Conservation (phyloP, 1,140 invertebrate genomes). For the Pogonomyrmex californicus region DNA sequence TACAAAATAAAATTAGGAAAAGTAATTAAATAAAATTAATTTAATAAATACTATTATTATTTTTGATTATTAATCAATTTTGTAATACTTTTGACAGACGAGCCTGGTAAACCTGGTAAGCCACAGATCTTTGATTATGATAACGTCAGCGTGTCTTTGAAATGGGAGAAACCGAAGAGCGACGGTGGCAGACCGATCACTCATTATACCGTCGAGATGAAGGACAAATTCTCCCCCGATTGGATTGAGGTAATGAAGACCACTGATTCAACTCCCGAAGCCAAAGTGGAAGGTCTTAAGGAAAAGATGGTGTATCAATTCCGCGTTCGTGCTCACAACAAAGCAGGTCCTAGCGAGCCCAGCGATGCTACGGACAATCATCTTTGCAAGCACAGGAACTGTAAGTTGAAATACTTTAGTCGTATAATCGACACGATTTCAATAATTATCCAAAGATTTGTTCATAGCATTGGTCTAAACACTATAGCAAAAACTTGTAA, state of each 20-base stretch:
- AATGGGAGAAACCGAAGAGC: slow-evolving; percentile 95
- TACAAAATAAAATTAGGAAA: background rate
- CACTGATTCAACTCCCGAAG: slow-evolving; percentile 91
- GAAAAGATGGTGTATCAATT: slow-evolving; percentile 98
- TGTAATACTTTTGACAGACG: slow-evolving; percentile 88
- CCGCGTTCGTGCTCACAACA: slow-evolving; percentile 96
- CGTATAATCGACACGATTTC: background rate
- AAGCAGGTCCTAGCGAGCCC: slow-evolving; percentile 95
- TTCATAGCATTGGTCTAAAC: background rate
- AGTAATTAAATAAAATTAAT: background rate
- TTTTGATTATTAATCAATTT: slow-evolving; percentile 5
- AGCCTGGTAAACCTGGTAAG: slow-evolving; percentile 95
- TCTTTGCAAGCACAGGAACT: slow-evolving; percentile 96
- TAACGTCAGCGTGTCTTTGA: slow-evolving; percentile 95
- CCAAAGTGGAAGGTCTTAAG: slow-evolving; percentile 95
- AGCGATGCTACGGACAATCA: slow-evolving; percentile 97
- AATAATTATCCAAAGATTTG: background rate
- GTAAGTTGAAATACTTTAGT: slow-evolving; percentile 89
- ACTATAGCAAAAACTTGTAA: background rate
- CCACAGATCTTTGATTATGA: slow-evolving; percentile 98
- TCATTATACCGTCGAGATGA: slow-evolving; percentile 98
- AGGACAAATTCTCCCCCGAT: slow-evolving; percentile 96
- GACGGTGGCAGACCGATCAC: slow-evolving; percentile 98
- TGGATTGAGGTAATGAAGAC: slow-evolving; percentile 96
- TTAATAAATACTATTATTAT: too few relatives aligned